phyloP scores from a whole-genome alignment of 92 coral and sea anemone genomes.

The Blastomussa wellsi region DNA sequence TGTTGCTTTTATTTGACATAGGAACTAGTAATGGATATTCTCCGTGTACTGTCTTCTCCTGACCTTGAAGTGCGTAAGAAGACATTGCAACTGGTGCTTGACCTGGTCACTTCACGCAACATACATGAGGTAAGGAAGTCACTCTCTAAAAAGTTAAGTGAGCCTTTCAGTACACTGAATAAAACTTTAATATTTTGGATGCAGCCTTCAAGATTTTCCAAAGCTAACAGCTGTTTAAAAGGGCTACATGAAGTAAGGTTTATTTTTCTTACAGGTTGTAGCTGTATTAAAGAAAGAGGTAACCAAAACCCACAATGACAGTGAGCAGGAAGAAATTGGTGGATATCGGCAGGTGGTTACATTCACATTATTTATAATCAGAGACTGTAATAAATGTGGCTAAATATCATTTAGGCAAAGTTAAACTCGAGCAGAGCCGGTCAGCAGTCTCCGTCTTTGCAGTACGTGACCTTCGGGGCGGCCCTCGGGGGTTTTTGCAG shows the following conservation, averaged over 20 bases:
- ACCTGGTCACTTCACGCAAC: constrained; percentile 90
- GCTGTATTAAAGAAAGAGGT: constrained; percentile 96
- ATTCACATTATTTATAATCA: background rate
- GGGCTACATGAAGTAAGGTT: background rate
- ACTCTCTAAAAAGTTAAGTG: background rate
- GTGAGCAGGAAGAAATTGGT: constrained; percentile 94
- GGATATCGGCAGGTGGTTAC: constrained; percentile 81
- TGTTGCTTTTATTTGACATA: background rate
- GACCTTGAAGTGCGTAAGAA: constrained; percentile 99
- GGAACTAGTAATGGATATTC: constrained; percentile 99
- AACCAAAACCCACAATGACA: constrained; percentile 94
- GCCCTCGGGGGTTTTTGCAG: too few relatives aligned
- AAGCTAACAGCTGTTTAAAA: background rate
- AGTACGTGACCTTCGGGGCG: too few relatives aligned
- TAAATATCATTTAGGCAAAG: too few relatives aligned
- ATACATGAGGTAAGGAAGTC: constrained; percentile 77
- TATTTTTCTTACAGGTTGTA: constrained; percentile 68
- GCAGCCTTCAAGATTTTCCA: too few relatives aligned
- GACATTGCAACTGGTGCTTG: constrained; percentile 95
- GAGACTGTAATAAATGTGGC: background rate
- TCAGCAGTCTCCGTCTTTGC: too few relatives aligned
- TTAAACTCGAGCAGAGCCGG: too few relatives aligned
- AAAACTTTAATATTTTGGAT: too few relatives aligned
- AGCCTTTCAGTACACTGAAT: background rate
- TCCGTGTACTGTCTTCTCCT: constrained; percentile 96